Conservation (phyloP, 2,888 invertebrate species). For the Tortrix viridana region DNA sequence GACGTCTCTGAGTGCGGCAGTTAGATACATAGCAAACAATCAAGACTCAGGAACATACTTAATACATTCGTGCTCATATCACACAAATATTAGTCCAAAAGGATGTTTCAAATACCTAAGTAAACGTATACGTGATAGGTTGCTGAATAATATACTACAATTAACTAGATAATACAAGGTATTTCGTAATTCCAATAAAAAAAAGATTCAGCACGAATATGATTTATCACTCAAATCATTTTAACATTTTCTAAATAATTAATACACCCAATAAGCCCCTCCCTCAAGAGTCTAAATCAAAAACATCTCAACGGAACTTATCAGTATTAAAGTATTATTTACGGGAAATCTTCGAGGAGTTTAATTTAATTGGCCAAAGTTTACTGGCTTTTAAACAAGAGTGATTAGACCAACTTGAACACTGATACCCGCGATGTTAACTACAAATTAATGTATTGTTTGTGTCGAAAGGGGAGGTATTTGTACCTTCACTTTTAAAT, state of each 20-base stretch:
- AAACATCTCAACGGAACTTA: conserved; percentile 39
- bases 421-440: conserved; percentile 16
- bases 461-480: too few relatives aligned
- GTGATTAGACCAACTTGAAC: conserved; percentile 29
- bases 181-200: too few relatives aligned
- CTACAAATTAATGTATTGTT: neutral
- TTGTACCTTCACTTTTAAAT: too few relatives aligned
- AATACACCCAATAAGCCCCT: conserved; percentile 18
- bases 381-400: conserved; percentile 38
- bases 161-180: neutral
- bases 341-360: conserved; percentile 38
- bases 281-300: conserved; percentile 31
- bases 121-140: neutral
- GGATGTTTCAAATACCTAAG: too few relatives aligned
- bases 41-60: too few relatives aligned
- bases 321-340: conserved; percentile 39
- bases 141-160: too few relatives aligned
- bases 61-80: too few relatives aligned
- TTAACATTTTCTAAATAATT: conserved; percentile 19
- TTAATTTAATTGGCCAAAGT: conserved; percentile 41
- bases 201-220: too few relatives aligned
- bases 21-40: too few relatives aligned
- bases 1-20: too few relatives aligned
- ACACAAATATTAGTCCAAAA: too few relatives aligned
- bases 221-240: neutral